Percentiles rank a stretch among this genome's conserved stretches.
phyloP scores from a whole-genome alignment of 2,113 vertebrate genomes.

The Chrysochloris asiatica region DNA sequence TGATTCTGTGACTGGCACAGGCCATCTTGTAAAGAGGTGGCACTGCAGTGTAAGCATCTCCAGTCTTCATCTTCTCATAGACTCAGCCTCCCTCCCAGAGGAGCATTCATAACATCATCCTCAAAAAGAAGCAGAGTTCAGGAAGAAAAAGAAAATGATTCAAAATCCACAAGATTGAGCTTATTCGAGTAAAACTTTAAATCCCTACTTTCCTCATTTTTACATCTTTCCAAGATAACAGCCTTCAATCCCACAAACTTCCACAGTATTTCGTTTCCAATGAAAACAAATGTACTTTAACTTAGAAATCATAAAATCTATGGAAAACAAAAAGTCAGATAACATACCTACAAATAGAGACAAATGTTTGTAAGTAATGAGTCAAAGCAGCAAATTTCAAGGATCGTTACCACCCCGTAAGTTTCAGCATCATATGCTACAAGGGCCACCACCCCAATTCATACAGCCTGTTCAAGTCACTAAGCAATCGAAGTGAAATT shows the following conservation, averaged over 20 bases:
- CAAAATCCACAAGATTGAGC: conserved; percentile 17
- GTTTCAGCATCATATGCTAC: neutral
- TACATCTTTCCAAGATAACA: conserved; percentile 28
- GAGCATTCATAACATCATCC: too few relatives aligned
- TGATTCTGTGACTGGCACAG: neutral
- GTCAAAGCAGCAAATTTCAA: neutral
- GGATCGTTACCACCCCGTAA: neutral
- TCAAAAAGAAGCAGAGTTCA: conserved; percentile 51
- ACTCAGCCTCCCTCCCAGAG: neutral
- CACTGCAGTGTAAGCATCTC: fast-evolving
- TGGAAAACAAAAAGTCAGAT: neutral
- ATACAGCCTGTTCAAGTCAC: neutral
- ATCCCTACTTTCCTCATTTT: neutral
- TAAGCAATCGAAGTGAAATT: neutral
- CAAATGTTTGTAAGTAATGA: neutral
- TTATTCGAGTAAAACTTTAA: conserved; percentile 52
- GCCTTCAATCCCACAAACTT: neutral
- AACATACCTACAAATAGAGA: neutral
- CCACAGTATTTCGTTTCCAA: neutral
- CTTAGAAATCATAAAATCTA: conserved; percentile 25
- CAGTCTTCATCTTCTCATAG: neutral
- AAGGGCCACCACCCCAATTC: neutral
- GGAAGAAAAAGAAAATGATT: neutral
- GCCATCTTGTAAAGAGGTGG: fast-evolving
- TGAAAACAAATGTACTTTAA: conserved; percentile 28